Conservation (phyloP, 2,888 invertebrate species). For the Leucozona laternaria region DNA sequence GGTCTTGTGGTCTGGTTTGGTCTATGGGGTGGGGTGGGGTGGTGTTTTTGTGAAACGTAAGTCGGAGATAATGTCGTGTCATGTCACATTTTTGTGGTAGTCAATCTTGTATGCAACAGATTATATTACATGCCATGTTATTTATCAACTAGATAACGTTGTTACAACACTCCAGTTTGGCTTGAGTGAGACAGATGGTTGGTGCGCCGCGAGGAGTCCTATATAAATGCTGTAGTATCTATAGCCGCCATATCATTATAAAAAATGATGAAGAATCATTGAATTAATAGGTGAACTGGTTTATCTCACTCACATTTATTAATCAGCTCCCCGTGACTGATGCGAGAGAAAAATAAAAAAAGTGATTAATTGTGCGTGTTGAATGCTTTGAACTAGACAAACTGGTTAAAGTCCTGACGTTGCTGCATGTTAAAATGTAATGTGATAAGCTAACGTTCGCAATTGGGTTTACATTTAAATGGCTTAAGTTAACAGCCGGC, state of each 20-base stretch:
- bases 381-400: slow-evolving; percentile 17
- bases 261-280: slow-evolving; percentile 26
- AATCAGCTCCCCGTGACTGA: slow-evolving; percentile 6
- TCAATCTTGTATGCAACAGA: slow-evolving; percentile 67
- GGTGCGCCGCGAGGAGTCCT: not conserved
- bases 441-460: not conserved
- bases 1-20: slow-evolving; percentile 47
- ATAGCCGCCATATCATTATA: not conserved
- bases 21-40: not conserved
- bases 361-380: slow-evolving; percentile 30
- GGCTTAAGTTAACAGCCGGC: too few relatives aligned
- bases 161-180: slow-evolving; percentile 42
- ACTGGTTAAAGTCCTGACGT: not conserved
- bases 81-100: slow-evolving; percentile 75
- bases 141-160: slow-evolving; percentile 65
- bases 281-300: slow-evolving; percentile 32
- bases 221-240: not conserved
- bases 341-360: not conserved
- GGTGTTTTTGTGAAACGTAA: slow-evolving; percentile 58
- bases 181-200: slow-evolving; percentile 27
- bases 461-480: not conserved
- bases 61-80: slow-evolving; percentile 71
- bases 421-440: not conserved
- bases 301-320: slow-evolving; percentile 14
- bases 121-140: slow-evolving; percentile 67